Conservation (phyloP, 1,140 invertebrate genomes). For the Dysdera silvatica region DNA sequence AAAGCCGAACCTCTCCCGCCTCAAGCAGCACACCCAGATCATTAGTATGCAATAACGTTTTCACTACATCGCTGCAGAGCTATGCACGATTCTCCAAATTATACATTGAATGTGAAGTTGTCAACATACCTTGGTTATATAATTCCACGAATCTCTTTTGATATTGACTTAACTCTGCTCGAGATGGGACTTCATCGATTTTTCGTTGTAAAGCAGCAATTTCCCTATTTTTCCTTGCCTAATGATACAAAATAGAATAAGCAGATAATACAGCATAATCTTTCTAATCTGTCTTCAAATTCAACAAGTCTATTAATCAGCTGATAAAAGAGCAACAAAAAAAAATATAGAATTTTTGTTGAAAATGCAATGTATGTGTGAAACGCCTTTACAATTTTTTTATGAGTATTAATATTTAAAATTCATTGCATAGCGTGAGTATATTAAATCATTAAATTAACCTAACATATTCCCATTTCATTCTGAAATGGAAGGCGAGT, state of each 20-base stretch:
- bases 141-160: conserved; percentile 90
- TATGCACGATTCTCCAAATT: too few relatives aligned
- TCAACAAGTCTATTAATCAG: not conserved
- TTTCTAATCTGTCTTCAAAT: not conserved
- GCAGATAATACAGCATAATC: not conserved
- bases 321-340: not conserved
- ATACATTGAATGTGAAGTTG: not conserved
- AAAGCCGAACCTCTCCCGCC: too few relatives aligned
- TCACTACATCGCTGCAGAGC: too few relatives aligned
- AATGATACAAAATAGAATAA: not conserved
- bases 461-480: too few relatives aligned
- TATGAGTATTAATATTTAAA: too few relatives aligned
- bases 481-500: too few relatives aligned
- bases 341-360: not conserved
- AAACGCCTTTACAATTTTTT: too few relatives aligned
- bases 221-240: conserved; percentile 71
- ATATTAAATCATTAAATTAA: too few relatives aligned
- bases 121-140: conserved; percentile 76
- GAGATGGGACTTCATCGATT: conserved; percentile 82
- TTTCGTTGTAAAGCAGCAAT: conserved; percentile 66
- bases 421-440: too few relatives aligned
- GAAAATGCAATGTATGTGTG: too few relatives aligned
- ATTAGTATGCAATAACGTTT: too few relatives aligned
- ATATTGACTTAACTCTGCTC: conserved; percentile 88
- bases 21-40: too few relatives aligned